Base-by-base conservation (phyloP, 2,888 invertebrate species). In the Pecten maximus region DNA sequence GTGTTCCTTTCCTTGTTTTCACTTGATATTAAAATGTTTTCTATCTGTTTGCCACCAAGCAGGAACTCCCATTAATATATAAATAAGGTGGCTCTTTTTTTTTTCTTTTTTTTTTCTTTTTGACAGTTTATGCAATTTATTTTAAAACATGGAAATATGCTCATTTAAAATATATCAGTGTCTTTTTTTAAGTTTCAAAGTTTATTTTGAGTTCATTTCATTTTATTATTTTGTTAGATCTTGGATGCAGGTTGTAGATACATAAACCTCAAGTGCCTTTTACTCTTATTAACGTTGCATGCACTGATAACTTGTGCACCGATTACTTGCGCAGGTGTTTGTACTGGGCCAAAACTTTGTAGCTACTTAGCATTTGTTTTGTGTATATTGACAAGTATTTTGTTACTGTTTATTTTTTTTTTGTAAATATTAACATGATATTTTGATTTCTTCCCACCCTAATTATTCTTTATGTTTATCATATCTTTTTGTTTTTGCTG, bases 201-300 rank as follows among this genome's bases (percentile, higher is more conserved):
- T 74, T 74, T 74, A 74, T 74, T 74, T 74, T 28, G 74, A 74
- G 74, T 74, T 74, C 3, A 35, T 74, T 74, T 74, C 74, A 3
- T 74, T 74, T 74, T 74, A 74, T 35, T 74, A 74, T 74, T 74
- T 74, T 74, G 74, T 74, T 74, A 74, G 74, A 74, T 35, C 35
- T 74, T 74, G 74, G 35, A 74, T 74, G 74, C 74, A 74, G 74
- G 74, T 74, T 74, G 74, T 74, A 74, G 74, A 74, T 74, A 74
- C 35, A 74, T 12, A 74, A 60, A 74, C 74, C 74, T 74, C 74
- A 74, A 74, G 74, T 74, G 74, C 74, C 74, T 74, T 74, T 74
- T 74, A 74, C 74, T 74, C 74, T 28, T 74, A 74, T 74, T 74
- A 74, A 74, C 74, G 19, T 28, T 74, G 74, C 74, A 74, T 74